Percentiles rank a stretch among this genome's conserved stretches.
Conservation (phyloP, 2,113 vertebrate genomes). For the Rana temporaria region DNA sequence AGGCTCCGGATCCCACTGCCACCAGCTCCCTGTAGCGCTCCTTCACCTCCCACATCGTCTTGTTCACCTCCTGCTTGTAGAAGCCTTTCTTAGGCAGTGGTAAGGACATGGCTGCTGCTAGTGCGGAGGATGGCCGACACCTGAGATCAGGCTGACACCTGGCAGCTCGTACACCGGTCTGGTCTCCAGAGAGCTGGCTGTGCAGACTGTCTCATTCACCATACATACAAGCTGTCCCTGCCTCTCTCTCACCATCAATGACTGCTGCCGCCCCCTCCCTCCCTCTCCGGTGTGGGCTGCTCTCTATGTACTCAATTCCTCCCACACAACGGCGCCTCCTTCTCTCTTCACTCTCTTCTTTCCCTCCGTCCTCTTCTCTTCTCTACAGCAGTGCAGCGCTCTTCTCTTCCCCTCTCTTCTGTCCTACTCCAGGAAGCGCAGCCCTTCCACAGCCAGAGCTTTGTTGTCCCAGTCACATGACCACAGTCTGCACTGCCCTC, state of each 20-base stretch:
- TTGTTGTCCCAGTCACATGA: constrained; percentile 34
- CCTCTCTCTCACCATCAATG: not conserved
- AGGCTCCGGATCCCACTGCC: constrained; percentile 89
- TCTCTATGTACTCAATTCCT: constrained; percentile 6
- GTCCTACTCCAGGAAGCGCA: constrained; percentile 29
- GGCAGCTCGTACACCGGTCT: not conserved
- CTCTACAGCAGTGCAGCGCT: not conserved
- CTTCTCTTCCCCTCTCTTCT: constrained; percentile 41
- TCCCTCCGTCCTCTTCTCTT: not conserved
- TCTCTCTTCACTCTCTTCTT: not conserved
- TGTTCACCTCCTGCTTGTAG: constrained; percentile 86
- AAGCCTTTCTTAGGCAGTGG: constrained; percentile 74
- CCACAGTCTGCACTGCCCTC: not conserved
- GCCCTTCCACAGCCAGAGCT: constrained; percentile 4
- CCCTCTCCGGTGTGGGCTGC: constrained; percentile 12
- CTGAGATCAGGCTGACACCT: constrained; percentile 14
- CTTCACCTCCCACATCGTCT: constrained; percentile 88
- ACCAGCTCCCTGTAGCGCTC: constrained; percentile 85
- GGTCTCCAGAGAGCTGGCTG: constrained; percentile 12
- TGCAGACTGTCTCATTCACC: not conserved
- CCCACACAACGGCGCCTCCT: not conserved
- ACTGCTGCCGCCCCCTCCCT: constrained; percentile 9
- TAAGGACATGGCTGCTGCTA: constrained; percentile 61
- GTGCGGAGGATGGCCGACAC: not conserved
- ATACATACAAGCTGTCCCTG: not conserved